These are phyloP conservation scores for Archips xylosteana DNA, from an alignment of 2,888 invertebrate species.

Conservation along the genomic window DNA sequence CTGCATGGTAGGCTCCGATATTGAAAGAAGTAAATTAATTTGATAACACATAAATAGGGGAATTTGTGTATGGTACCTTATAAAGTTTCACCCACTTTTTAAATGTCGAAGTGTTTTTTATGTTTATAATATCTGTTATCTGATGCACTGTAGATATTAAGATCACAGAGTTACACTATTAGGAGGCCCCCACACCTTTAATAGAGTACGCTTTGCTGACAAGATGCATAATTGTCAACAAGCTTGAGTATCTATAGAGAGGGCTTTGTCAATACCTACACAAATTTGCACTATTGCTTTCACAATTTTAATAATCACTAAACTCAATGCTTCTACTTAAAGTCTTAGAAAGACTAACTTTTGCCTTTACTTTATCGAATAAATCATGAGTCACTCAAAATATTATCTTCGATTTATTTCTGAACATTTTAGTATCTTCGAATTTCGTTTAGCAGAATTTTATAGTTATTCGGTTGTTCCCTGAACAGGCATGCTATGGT, in stretches of 20 bases:
- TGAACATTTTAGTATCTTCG: neutral
- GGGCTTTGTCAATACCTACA: constrained; percentile 83
- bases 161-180: constrained; percentile 54
- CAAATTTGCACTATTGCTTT: constrained; percentile 76
- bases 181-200: constrained; percentile 24
- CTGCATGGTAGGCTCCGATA: constrained; percentile 75
- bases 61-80: constrained; percentile 85
- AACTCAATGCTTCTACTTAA: constrained; percentile 7
- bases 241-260: constrained; percentile 46
- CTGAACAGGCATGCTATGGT: constrained; percentile 59
- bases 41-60: constrained; percentile 69
- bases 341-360: neutral
- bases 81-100: constrained; percentile 84
- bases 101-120: constrained; percentile 67
- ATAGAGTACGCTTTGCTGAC: constrained; percentile 22
- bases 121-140: constrained; percentile 64
- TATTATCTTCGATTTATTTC: constrained; percentile 3
- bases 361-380: neutral
- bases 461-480: constrained; percentile 52
- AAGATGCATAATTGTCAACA: constrained; percentile 9
- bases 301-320: constrained; percentile 20
- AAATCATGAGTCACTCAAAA: constrained; percentile 1
- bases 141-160: constrained; percentile 69
- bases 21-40: constrained; percentile 50
- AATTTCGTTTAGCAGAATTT: neutral